Percentiles rank a stretch among this genome's conserved stretches.
phyloP scores from a whole-genome alignment of 2,113 vertebrate genomes.

The Channa argus region DNA sequence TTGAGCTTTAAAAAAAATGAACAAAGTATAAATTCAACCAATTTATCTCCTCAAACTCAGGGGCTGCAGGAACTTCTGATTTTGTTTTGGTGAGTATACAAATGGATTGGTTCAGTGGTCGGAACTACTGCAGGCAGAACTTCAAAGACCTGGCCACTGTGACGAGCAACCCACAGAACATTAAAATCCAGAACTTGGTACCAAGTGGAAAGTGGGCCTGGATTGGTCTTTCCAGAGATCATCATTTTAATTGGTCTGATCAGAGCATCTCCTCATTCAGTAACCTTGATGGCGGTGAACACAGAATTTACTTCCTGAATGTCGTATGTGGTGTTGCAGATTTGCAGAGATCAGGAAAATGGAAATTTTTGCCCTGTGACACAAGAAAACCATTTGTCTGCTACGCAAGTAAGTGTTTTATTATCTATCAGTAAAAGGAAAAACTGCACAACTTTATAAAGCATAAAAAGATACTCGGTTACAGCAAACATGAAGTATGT shows the following conservation, averaged over 20 bases:
- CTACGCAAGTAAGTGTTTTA: neutral
- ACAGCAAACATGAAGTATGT: no score
- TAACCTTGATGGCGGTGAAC: neutral
- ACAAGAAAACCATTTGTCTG: slow-evolving; percentile 15
- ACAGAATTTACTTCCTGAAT: no score
- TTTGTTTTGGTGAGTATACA: no score
- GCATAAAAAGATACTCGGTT: no score
- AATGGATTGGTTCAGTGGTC: slow-evolving; percentile 5
- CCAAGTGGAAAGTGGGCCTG: fast-evolving
- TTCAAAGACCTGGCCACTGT: slow-evolving; percentile 8
- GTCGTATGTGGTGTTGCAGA: fast-evolving
- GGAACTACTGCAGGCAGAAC: neutral
- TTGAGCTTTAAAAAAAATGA: no score
- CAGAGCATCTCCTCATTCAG: neutral
- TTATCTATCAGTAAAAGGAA: no score
- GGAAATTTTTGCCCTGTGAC: neutral
- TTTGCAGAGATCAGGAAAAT: neutral
- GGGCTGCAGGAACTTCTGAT: no score
- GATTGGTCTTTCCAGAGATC: slow-evolving; percentile 21
- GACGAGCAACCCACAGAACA: neutral
- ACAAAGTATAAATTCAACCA: no score
- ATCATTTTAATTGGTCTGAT: slow-evolving; percentile 15
- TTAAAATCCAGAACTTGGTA: no score
- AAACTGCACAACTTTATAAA: no score
- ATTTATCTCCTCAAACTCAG: no score